Base-by-base conservation (phyloP, 1,140 invertebrate genomes). In the Eulimnadia texana region DNA sequence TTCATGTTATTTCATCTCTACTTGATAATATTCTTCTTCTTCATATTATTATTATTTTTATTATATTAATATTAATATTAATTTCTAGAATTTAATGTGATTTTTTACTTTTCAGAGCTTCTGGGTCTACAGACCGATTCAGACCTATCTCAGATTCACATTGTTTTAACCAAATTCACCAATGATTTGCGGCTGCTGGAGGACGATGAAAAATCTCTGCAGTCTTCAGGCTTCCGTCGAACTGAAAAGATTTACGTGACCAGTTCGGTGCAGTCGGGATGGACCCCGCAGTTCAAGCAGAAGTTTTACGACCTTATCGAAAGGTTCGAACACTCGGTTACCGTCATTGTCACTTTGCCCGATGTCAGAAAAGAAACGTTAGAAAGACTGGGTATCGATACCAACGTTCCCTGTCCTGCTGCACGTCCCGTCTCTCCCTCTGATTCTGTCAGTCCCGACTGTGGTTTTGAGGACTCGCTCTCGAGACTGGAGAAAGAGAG, bases 331-430 rank as follows among this genome's bases (percentile, higher is more conserved):
- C 72, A 82, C 68, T 76, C 82, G 25, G 79, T 84, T 64, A 77
- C 76, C 59, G 68, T 86, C 50, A 75, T 77, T 67, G 68, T 86
- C 25, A 70, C 75, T 62, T 71, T 85, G 57, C 84, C 83, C 50
- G 77, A 80, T 63, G 74, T 73, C 23, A 77, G 76, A 67, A 73
- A 76, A 73, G 75, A 57, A 19, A 57, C 55, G 13, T 19, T 57
- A n/a, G 55, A 57, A 19, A 23, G 55, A 10, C 28, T 57, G 13
- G 55, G 55, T 42, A 57, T 57, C 25, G 55, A 57, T 20, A 33
- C 11, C 54, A 56, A 56, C 22, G n/a, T 20, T 27, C 13, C 24
- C 53, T 25, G 53, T 6, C 16, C 23, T 2, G 16, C 24, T 25
- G 53, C 19, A 16, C 27, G 25, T 22, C 27, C 55, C 27, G 27